phyloP scores from a whole-genome alignment of 2,113 vertebrate genomes.

The Plestiodon gilberti region DNA sequence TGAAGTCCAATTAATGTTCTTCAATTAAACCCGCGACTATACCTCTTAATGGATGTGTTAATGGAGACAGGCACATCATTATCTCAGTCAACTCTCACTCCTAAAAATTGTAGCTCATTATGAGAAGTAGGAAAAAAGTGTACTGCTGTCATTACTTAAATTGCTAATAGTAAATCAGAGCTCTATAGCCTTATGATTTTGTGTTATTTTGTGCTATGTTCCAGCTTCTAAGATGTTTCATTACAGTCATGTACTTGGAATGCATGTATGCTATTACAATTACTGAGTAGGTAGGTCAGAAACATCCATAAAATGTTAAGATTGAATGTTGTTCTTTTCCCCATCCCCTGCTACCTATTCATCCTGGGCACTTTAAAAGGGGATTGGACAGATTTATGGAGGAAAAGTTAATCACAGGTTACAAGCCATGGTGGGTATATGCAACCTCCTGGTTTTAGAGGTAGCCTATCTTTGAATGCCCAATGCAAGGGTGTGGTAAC shows the following conservation, averaged over 20 bases:
- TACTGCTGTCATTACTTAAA: background rate
- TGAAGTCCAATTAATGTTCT: slow-evolving; percentile 12
- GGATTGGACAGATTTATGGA: no score
- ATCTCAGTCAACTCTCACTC: slow-evolving; percentile 14
- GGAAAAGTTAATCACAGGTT: no score
- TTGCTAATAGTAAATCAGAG: background rate
- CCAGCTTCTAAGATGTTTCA: background rate
- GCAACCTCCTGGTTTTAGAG: no score
- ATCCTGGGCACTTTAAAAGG: no score
- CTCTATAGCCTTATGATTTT: background rate
- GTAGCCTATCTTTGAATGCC: no score
- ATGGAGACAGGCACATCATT: background rate
- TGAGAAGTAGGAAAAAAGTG: background rate
- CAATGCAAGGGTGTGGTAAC: no score
- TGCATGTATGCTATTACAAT: background rate
- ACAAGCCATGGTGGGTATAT: no score
- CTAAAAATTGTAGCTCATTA: slow-evolving; percentile 11
- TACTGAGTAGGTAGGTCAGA: background rate
- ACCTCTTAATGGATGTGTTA: slow-evolving; percentile 20
- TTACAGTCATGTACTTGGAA: background rate
- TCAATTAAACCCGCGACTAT: slow-evolving; percentile 6
- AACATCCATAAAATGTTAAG: background rate
- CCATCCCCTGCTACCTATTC: no score
- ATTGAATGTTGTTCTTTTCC: background rate
- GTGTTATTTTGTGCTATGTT: background rate